These are phyloP conservation scores for Notocelia uddmanniana DNA, from an alignment of 2,888 invertebrate genomes.

Conservation along the genomic window DNA sequence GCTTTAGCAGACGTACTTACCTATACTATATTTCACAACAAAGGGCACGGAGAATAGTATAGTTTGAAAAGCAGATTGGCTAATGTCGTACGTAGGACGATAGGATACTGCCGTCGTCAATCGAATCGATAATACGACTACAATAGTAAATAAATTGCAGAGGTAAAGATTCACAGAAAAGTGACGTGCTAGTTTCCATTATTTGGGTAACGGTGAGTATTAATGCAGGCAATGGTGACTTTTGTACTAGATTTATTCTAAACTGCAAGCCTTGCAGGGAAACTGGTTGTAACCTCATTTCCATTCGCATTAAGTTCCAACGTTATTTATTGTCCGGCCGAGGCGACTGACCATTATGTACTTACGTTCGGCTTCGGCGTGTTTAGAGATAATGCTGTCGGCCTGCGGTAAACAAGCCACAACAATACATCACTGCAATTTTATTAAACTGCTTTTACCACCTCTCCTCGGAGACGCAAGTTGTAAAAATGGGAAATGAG, in stretches of 20 bases:
- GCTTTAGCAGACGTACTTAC: not conserved
- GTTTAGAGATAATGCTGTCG: conserved; percentile 41
- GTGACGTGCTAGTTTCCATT: not conserved
- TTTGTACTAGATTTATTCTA: conserved; percentile 48
- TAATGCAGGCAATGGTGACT: conserved; percentile 32
- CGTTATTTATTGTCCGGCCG: conserved; percentile 50
- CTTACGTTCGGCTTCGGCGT: conserved; percentile 31
- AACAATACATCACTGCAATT: conserved; percentile 40
- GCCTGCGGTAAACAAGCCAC: conserved; percentile 40
- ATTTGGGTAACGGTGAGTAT: not conserved
- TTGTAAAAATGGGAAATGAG: conserved; percentile 29
- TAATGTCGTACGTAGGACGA: conserved; percentile 9
- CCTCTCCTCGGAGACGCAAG: conserved; percentile 4
- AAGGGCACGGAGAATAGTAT: conserved; percentile 11
- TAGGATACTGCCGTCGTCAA: conserved; percentile 1
- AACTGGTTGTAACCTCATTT: conserved; percentile 53
- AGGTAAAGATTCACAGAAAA: conserved; percentile 5
- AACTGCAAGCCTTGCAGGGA: conserved; percentile 49
- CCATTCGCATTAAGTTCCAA: conserved; percentile 50
- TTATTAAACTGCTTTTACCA: conserved; percentile 33
- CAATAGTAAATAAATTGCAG: conserved; percentile 11
- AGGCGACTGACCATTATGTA: conserved; percentile 45
- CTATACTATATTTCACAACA: conserved; percentile 1
- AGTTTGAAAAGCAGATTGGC: conserved; percentile 22
- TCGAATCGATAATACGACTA: conserved; percentile 17